phyloP scores from a whole-genome alignment of 2,797 vertebrate species.

The Dicrostonyx torquatus region DNA sequence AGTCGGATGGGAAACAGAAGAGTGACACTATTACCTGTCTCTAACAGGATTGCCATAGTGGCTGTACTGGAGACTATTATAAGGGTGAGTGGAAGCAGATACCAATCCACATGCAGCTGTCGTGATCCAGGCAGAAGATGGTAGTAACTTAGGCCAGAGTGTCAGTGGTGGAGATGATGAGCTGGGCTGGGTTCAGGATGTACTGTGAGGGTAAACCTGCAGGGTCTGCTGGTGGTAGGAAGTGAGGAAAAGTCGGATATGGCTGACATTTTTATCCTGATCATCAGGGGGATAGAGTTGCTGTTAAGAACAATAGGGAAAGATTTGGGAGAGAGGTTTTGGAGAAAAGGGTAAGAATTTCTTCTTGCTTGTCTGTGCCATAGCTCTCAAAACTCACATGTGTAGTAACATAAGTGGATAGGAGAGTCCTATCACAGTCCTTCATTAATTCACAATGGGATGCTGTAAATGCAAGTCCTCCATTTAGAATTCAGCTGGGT shows the following conservation, averaged over 20 bases:
- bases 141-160: not conserved
- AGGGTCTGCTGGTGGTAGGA: not conserved
- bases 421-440: not conserved
- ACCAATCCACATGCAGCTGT: not conserved
- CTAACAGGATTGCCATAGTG: not conserved
- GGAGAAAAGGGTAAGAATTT: conserved; percentile 3
- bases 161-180: not conserved
- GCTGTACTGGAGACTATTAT: not conserved
- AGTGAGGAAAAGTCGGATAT: not conserved
- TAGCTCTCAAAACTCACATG: not conserved
- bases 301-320: not conserved
- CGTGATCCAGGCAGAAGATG: not conserved
- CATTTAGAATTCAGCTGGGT: conserved; percentile 5
- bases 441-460: conserved; percentile 10
- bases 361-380: not conserved
- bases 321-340: not conserved
- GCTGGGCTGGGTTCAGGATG: not conserved
- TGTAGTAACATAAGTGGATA: not conserved
- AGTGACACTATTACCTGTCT: not conserved
- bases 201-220: not conserved
- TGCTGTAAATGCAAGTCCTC: conserved; percentile 33
- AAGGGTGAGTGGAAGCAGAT: not conserved
- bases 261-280: conserved; percentile 4
- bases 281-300: not conserved
- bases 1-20: not conserved